Base-by-base conservation (phyloP, 2,888 invertebrate genomes). In the Orthonevra nobilis region DNA sequence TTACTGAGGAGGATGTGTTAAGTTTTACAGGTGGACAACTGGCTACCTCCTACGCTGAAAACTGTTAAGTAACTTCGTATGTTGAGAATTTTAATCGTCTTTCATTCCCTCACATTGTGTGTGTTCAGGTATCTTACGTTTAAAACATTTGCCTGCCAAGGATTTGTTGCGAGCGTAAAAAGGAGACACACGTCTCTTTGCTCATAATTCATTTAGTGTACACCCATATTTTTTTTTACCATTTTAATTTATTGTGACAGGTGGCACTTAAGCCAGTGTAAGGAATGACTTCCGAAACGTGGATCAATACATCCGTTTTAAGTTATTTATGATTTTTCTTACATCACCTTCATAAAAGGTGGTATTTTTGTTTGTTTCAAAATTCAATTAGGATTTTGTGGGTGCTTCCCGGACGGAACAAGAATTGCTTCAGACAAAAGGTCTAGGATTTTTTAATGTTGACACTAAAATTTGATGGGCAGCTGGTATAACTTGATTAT, bases 61-160 rank as follows among this genome's bases (percentile, higher is more conserved):
- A 42, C 73, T 79, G 79, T 56, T 79, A 79, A 79, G 66, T 73
- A 79, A 73, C 73, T 68, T 73, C 54, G 38, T 73, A 54, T 36
- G 60, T 20, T 26, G 66, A 60, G 79, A 73, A 79, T 79, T 79
- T 79, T 61, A 79, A 79, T 79, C 73, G 73, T 44, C 46, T 56
- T 23, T n/a, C 5, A 6, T 23, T 17, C 19, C 12, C 32, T 20
- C 40, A 52, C 36, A 44, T 17, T 70, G 72, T 77, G 77, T 77
- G 77, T 56, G 72, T 77, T 77, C 52, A 54, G 17, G 46, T 58
- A 28, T 44, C 72, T 44, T 26, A 15, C 38, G 34, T 17, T 14
- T 12, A 36, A 42, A 12, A 40, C 34, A 32, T 46, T 38, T 48
- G 44, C 63, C 42, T 52, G 58, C 52, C 50, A 70, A 40, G 50